Conservation (phyloP, 2,888 invertebrate species). For the Stenolophus ochropezus region DNA sequence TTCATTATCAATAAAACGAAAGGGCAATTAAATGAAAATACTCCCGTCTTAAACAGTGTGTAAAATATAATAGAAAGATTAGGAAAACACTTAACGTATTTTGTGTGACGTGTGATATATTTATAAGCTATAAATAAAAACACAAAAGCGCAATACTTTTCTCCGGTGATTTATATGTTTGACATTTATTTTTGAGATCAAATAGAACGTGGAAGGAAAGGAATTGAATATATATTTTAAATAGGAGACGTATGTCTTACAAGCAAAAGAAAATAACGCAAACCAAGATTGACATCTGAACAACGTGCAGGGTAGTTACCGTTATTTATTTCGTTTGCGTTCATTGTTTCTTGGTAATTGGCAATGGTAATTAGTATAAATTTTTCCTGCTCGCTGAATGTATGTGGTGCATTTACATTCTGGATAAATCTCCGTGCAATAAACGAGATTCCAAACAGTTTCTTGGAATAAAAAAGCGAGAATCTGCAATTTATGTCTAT, state of each 20-base stretch:
- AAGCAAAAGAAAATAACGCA: neutral
- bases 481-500: neutral
- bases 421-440: neutral
- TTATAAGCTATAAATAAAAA: neutral
- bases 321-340: neutral
- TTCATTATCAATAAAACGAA: no score
- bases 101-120: neutral
- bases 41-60: neutral
- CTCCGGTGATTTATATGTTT: neutral
- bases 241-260: neutral
- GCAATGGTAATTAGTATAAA: slow-evolving; percentile 33
- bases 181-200: neutral
- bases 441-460: neutral
- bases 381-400: neutral
- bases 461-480: neutral
- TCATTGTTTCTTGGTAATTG: neutral
- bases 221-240: neutral
- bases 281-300: neutral
- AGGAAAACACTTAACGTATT: neutral
- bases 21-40: no score
- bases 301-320: neutral
- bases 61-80: neutral
- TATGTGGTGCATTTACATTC: slow-evolving; percentile 2
- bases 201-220: neutral
- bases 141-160: neutral